Conservation (phyloP, 2,113 vertebrate species). For the Ochotona curzoniae region DNA sequence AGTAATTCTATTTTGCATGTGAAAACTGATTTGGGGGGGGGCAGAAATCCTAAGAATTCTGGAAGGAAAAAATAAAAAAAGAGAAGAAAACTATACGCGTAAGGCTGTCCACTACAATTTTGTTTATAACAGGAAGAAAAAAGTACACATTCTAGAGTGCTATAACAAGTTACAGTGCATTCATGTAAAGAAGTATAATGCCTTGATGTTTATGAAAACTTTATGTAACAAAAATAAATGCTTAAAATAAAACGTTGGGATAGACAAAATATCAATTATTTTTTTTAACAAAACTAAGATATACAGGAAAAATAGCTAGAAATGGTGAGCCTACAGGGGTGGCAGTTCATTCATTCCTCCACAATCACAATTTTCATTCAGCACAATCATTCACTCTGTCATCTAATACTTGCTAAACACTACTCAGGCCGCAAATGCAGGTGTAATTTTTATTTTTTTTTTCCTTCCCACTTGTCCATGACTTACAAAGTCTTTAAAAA, state of each 20-base stretch:
- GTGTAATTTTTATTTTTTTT: conserved; percentile 26
- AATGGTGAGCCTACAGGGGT: background rate
- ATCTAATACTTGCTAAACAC: background rate
- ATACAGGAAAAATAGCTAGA: background rate
- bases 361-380: background rate
- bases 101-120: conserved; percentile 59
- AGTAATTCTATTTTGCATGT: conserved; percentile 67
- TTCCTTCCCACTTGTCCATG: background rate
- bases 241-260: conserved; percentile 7
- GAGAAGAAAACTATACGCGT: background rate
- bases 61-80: conserved; percentile 47
- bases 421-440: background rate
- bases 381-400: background rate
- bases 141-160: background rate
- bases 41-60: conserved; percentile 50
- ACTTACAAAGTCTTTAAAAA: conserved; percentile 45
- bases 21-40: conserved; percentile 68
- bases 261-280: background rate
- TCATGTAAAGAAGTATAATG: background rate
- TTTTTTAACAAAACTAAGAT: background rate
- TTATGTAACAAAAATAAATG: background rate
- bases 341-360: background rate
- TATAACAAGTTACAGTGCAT: background rate
- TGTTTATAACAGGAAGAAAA: conserved; percentile 34
- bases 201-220: background rate